Evolutionary conservation across 2,797 vertebrate species (phyloP), one percentile per base, ranked within the genome.

Genomic region (Anas bernieri): DNA sequence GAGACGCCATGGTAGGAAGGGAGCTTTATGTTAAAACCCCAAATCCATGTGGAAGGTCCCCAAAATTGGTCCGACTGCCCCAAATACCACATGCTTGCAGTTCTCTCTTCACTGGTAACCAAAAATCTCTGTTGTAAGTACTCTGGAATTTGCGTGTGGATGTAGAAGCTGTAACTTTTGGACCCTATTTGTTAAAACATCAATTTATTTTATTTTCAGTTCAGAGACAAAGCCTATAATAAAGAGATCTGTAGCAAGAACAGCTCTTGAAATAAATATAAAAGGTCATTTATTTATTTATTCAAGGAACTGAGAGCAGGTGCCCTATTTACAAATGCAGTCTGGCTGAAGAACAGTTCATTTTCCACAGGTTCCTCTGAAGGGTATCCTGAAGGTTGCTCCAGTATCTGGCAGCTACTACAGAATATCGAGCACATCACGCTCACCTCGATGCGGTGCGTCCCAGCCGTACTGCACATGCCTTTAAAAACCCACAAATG

Each of bases 231-330:
- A 93, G 55, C 61, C 68, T 78, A n/a, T 85, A 93, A 73, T 50
- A 82, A 80, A 62, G 48, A 93, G 55, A 93, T 52, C 89, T 94
- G 91, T 54, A 94, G 88, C 90, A 75, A 90, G 13, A 31, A 79
- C 85, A 92, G 75, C 72, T 87, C 76, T 96, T 86, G 88, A 91
- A 63, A 83, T 58, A 94, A 91, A 95, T 48, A 94, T 39, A 83
- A 96, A 84, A 76, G 16, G 43, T 77, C 86, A 94, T 90, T 91
- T 92, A 64, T 94, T 90, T 83, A 88, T 96, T 96, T 95, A 94
- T 87, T 95, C 79, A 55, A 86, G 48, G 31, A 91, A 91, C 35
- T 0, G 0, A 89, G 76, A 48, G 66, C 46, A 88, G 75, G 22
- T 68, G n/a, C 22, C 58, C 66, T 92, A 91, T 86, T 89, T 88